A percentile compares a stretch with the other conserved stretches of the same genome.
Conservation (phyloP, 2,888 invertebrate species). For the Liodrosophila aerea region DNA sequence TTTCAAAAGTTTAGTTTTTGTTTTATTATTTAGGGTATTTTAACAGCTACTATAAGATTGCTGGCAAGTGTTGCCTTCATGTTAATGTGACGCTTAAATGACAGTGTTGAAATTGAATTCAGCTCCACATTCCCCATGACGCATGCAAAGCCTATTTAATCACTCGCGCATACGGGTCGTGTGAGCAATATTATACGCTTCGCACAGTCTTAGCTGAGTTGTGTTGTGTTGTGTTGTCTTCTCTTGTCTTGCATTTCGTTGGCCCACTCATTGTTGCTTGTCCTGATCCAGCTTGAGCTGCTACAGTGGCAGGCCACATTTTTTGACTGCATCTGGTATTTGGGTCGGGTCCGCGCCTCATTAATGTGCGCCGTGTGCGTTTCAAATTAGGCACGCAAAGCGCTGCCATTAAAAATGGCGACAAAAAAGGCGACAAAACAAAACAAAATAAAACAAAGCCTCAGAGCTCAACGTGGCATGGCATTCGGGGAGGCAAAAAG, state of each 20-base stretch:
- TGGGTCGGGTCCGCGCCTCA: conserved; percentile 38
- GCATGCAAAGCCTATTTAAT: conserved; percentile 42
- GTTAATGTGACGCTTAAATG: conserved; percentile 52
- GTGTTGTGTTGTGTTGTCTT: too few relatives aligned
- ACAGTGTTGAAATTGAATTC: conserved; percentile 53
- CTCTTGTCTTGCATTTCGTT: conserved; percentile 10
- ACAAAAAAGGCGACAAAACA: conserved; percentile 39
- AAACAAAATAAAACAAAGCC: conserved; percentile 7
- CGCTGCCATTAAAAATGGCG: conserved; percentile 61
- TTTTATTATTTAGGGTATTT: conserved; percentile 7
- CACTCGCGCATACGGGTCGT: conserved; percentile 46
- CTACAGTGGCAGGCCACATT: too few relatives aligned
- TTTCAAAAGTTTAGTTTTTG: background rate
- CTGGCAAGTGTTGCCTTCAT: conserved; percentile 18
- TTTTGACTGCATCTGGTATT: conserved; percentile 1
- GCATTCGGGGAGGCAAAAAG: background rate
- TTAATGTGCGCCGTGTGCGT: conserved; percentile 69
- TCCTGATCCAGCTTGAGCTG: too few relatives aligned
- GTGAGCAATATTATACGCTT: conserved; percentile 36
- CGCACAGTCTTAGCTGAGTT: conserved; percentile 8
- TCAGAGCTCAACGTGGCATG: background rate
- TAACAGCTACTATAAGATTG: background rate
- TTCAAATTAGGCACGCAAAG: conserved; percentile 71
- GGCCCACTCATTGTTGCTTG: too few relatives aligned
- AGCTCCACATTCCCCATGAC: background rate